Evolutionary conservation across 1,140 invertebrate genomes (phyloP), one percentile per base, ranked within the genome.

Genomic region (Holcopasites calliopsidis): DNA sequence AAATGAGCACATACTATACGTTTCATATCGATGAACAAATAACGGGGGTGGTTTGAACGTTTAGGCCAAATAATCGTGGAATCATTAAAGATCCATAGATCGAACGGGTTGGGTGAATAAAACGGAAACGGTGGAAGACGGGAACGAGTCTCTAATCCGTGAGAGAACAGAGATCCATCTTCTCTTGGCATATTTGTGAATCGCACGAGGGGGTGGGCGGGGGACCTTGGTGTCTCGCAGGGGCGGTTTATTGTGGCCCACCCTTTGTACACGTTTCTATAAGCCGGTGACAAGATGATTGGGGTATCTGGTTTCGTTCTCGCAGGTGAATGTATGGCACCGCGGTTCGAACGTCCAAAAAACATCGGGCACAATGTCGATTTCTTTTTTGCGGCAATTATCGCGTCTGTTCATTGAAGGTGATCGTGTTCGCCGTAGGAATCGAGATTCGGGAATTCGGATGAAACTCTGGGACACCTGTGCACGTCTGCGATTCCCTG

Each of bases 261-360:
- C 84, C 83, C 85, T 88, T 89, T 89, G 88, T 89, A 86, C 76
- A 81, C 77, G 83, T 79, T 89, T 89, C 85, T 88, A 89, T 87
- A 88, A 90, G 21, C 81, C 82, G 81, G 78, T 90, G 89, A 90
- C 88, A 89, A 88, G 88, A 90, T 90, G 88, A 90, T 89, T 90
- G 85, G 84, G 80, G 77, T 90, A 89, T 89, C 88, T 84, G 83
- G 77, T 89, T 90, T 80, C 87, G 42, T 55, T 72, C 76, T 76
- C 77, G 81, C 89, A 89, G 87, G 89, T 90, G 89, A 90, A 90
- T 88, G 84, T 72, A 82, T 79, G 77, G n/a, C 82, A 16, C 80
- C 72, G 72, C 83, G 83, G 83, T 82, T 86, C 86, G 84, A 85
- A 88, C 80, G 74, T 86, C 82, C 81, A 83, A 83, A 84, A 85